phyloP scores from a whole-genome alignment of 2,113 vertebrate species.

The Machaerirhynchus nigripectus region DNA sequence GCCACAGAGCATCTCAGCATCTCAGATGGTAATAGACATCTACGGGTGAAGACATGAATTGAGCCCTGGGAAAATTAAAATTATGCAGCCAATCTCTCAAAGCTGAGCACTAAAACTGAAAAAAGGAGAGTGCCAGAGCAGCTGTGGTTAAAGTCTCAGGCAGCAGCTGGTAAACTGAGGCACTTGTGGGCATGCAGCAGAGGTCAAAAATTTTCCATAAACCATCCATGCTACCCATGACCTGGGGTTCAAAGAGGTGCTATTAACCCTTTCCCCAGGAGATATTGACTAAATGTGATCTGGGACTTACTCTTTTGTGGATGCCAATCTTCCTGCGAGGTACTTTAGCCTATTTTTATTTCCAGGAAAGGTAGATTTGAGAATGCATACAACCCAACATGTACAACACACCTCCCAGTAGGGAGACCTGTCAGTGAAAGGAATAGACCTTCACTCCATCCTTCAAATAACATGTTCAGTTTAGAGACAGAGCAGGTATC shows the following conservation, averaged over 20 bases:
- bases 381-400: rapidly evolving
- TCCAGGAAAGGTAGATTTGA: neutral
- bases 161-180: neutral
- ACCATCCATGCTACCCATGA: neutral
- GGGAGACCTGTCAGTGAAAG: neutral
- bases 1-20: neutral
- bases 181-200: neutral
- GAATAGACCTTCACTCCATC: neutral
- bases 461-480: neutral
- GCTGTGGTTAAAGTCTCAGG: neutral
- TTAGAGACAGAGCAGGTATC: neutral
- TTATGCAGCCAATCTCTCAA: neutral
- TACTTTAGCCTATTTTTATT: neutral
- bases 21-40: neutral
- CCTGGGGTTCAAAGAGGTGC: neutral
- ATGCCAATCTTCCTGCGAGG: neutral
- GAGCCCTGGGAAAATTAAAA: neutral
- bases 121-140: neutral
- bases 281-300: neutral
- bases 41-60: neutral
- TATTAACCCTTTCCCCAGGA: neutral
- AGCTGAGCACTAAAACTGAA: neutral
- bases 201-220: neutral
- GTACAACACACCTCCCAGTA: neutral
- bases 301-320: neutral